Evolutionary conservation across 2,797 vertebrate genomes (phyloP).

Genomic region (Steatocranus sp.): DNA sequence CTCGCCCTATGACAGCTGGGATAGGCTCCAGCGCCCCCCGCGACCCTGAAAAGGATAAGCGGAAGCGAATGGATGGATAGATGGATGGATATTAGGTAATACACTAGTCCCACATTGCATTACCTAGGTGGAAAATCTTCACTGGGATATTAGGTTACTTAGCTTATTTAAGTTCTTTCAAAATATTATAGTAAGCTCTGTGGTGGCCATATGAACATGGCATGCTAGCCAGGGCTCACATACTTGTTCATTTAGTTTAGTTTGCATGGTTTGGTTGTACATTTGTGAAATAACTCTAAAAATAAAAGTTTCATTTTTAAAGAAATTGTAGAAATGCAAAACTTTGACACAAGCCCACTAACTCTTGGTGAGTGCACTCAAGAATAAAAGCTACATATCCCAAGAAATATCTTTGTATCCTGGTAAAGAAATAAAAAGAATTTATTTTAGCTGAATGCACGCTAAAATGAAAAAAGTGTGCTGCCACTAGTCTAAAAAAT

Average conservation of each 20-base stretch:
- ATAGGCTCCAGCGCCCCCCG: neutral
- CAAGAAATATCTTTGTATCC: neutral
- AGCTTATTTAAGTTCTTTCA: neutral
- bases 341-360: neutral
- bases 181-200: neutral
- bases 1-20: neutral
- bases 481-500: neutral
- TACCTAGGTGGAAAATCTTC: neutral
- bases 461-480: neutral
- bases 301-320: fast-evolving
- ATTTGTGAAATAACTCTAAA: neutral
- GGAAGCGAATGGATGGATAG: neutral
- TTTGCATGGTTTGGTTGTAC: neutral
- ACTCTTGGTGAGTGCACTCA: neutral
- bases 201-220: neutral
- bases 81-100: neutral
- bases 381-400: neutral
- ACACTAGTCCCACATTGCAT: neutral
- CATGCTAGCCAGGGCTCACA: neutral
- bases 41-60: neutral
- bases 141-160: neutral
- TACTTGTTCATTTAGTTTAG: neutral
- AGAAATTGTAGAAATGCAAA: neutral
- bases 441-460: neutral
- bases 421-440: neutral